These are phyloP conservation scores for Pollenia labialis DNA, from an alignment of 2,888 invertebrate genomes.

Conservation along the genomic window DNA sequence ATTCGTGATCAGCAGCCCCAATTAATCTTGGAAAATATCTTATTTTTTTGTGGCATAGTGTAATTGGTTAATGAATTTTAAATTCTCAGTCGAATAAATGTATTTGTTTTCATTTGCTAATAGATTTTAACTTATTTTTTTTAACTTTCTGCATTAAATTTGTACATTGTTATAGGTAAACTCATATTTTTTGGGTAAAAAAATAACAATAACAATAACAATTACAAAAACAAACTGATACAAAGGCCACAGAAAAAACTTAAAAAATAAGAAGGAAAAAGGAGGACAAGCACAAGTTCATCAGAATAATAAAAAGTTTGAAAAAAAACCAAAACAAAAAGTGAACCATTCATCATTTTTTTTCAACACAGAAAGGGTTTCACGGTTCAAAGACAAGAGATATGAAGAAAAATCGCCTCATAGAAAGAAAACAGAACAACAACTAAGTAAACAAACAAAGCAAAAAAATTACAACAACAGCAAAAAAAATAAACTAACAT, in stretches of 20 bases:
- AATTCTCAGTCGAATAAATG: no score
- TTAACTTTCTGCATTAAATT: no score
- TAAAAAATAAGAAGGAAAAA: constrained; percentile 14
- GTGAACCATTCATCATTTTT: constrained; percentile 41
- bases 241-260: constrained; percentile 43
- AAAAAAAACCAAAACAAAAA: constrained; percentile 29
- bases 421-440: constrained; percentile 22
- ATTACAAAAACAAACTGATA: constrained; percentile 38
- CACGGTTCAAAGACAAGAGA: constrained; percentile 54
- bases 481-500: constrained; percentile 28
- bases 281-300: constrained; percentile 65
- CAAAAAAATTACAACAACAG: constrained; percentile 8
- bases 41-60: no score
- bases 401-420: constrained; percentile 30
- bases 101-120: no score
- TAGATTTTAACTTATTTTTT: no score
- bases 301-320: constrained; percentile 46
- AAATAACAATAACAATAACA: constrained; percentile 9
- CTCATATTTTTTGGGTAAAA: not conserved
- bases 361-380: constrained; percentile 53
- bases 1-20: no score
- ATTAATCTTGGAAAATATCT: no score
- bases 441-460: constrained; percentile 29
- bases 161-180: not conserved
- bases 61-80: no score